A percentile compares a stretch with the other conserved stretches of the same genome.
phyloP scores from a whole-genome alignment of 2,797 vertebrate species.

The Pangasius sanitwongsei region DNA sequence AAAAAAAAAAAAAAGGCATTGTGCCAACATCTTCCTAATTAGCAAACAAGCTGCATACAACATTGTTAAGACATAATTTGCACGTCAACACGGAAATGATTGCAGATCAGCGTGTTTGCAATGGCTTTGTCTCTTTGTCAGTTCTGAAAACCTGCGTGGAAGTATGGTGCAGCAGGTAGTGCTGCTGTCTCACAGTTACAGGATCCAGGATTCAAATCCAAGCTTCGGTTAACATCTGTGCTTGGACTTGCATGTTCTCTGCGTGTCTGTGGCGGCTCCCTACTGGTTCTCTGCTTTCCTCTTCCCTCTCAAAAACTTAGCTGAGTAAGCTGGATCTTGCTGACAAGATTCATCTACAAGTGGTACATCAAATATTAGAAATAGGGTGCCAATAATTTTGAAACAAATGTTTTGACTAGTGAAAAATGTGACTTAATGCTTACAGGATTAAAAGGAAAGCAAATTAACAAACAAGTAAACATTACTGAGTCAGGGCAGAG shows the following conservation, averaged over 20 bases:
- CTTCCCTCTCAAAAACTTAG: not conserved
- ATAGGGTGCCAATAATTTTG: not conserved
- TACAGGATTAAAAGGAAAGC: not conserved
- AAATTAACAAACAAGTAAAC: not conserved
- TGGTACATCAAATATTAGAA: not conserved
- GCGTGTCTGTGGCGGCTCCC: not conserved
- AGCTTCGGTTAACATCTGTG: not conserved
- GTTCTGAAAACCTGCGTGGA: not conserved
- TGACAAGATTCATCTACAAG: not conserved
- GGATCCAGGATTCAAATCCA: not conserved
- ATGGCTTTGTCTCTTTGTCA: not conserved
- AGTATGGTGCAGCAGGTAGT: not conserved
- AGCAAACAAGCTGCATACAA: conserved; percentile 1
- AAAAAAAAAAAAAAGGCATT: not conserved
- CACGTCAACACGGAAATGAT: not conserved
- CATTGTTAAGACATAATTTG: conserved; percentile 1
- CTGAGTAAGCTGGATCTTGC: not conserved
- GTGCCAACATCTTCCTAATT: not conserved
- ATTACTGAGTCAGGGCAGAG: not conserved
- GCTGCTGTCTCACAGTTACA: not conserved
- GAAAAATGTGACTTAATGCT: too few relatives aligned
- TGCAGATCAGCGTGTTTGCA: not conserved
- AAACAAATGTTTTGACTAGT: not conserved
- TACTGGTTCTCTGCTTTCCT: not conserved
- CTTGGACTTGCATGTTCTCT: not conserved